phyloP scores from a whole-genome alignment of 2,113 vertebrate genomes.

The Haemorhous mexicanus region DNA sequence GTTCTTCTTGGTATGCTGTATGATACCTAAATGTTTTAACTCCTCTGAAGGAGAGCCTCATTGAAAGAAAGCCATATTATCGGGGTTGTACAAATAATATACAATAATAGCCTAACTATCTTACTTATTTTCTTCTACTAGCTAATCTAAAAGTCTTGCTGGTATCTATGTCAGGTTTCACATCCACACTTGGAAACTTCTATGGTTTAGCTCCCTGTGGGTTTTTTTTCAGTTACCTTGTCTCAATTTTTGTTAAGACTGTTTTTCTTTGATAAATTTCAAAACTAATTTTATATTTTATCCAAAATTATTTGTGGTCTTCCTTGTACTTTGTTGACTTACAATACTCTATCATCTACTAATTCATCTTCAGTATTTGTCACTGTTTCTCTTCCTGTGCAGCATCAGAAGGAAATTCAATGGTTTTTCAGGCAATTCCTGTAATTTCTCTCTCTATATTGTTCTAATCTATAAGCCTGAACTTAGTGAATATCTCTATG shows the following conservation, averaged over 20 bases:
- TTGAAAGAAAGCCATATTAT: not conserved
- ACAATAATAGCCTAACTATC: not conserved
- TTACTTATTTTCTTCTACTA: not conserved
- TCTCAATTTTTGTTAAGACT: not conserved
- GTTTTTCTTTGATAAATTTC: not conserved
- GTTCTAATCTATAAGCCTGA: not conserved
- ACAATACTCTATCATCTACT: not conserved
- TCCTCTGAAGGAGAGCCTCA: not conserved
- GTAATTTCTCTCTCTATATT: not conserved
- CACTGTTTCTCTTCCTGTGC: not conserved
- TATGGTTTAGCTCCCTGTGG: not conserved
- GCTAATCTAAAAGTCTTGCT: not conserved
- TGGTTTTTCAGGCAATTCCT: not conserved
- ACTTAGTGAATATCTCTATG: constrained; percentile 17
- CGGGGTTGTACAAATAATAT: not conserved
- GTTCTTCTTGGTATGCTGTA: not conserved
- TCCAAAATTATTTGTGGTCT: not conserved
- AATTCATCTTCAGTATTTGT: not conserved
- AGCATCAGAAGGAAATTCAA: not conserved
- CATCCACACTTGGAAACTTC: not conserved
- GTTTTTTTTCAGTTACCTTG: not conserved
- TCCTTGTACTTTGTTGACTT: not conserved
- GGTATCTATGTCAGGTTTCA: not conserved
- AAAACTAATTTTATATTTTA: not conserved
- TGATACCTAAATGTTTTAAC: not conserved